Evolutionary conservation across 1,140 invertebrate genomes (phyloP).

Genomic region (Calephelis nemesis): DNA sequence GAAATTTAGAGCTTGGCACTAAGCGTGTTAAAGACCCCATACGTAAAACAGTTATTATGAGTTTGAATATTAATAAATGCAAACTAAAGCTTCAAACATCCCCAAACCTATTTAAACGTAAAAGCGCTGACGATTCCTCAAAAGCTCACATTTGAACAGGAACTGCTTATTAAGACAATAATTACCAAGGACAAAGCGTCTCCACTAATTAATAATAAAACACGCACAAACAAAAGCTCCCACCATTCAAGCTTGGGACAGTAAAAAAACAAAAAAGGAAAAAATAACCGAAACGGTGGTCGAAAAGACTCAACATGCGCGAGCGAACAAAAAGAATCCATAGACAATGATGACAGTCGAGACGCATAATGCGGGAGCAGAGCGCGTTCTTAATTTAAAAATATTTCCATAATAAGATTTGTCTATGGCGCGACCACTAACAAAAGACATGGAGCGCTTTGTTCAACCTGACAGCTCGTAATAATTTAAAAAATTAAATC

Average conservation of each 20-base stretch:
- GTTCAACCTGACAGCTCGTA: slow-evolving; percentile 62
- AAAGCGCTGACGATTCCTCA: slow-evolving; percentile 63
- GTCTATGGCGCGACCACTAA: slow-evolving; percentile 72
- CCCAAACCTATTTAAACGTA: slow-evolving; percentile 49
- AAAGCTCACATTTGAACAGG: slow-evolving; percentile 67
- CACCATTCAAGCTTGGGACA: slow-evolving; percentile 74
- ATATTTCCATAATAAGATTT: slow-evolving; percentile 79
- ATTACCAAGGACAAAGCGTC: slow-evolving; percentile 76
- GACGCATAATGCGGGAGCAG: slow-evolving; percentile 76
- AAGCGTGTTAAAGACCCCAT: too few relatives aligned
- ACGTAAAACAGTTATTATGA: too few relatives aligned
- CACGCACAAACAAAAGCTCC: slow-evolving; percentile 73
- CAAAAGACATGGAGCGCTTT: slow-evolving; percentile 69
- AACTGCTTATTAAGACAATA: slow-evolving; percentile 79
- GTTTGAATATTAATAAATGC: neutral
- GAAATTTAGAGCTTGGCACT: too few relatives aligned
- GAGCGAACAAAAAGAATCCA: slow-evolving; percentile 71
- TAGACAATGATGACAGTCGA: slow-evolving; percentile 78
- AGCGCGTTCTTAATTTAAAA: slow-evolving; percentile 77
- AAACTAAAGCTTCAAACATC: neutral
- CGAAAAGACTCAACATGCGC: slow-evolving; percentile 76
- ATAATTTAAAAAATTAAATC: slow-evolving; percentile 71
- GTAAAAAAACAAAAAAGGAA: slow-evolving; percentile 64
- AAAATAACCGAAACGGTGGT: slow-evolving; percentile 77
- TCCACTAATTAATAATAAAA: slow-evolving; percentile 79